phyloP scores from a whole-genome alignment of 2,113 vertebrate genomes.

The Paradoxurus hermaphroditus region DNA sequence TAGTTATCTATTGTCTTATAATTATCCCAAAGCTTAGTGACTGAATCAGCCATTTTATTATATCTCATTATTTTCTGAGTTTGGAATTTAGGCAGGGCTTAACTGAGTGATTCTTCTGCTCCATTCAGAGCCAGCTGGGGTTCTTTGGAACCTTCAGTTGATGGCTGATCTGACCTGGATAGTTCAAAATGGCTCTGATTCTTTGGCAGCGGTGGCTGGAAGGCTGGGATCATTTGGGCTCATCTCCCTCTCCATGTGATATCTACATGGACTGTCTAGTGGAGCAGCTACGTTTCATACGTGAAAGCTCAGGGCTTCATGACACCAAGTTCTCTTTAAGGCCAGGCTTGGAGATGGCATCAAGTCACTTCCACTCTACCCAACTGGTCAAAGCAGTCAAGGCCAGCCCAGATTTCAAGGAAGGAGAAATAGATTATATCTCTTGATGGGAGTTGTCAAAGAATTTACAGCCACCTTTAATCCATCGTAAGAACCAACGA shows the following conservation, averaged over 20 bases:
- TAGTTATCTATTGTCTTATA: background rate
- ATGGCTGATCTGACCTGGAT: background rate
- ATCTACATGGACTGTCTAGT: background rate
- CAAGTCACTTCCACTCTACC: background rate
- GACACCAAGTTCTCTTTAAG: background rate
- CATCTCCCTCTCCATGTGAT: background rate
- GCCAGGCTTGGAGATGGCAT: background rate
- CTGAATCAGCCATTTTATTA: background rate
- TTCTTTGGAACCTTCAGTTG: background rate
- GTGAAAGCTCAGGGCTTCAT: background rate
- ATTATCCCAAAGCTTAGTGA: background rate
- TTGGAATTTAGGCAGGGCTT: background rate
- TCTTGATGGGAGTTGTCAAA: background rate
- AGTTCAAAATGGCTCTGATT: background rate
- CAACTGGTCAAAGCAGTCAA: background rate
- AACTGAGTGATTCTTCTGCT: background rate
- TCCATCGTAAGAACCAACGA: background rate
- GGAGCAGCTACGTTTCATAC: background rate
- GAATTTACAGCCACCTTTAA: background rate
- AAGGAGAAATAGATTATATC: background rate
- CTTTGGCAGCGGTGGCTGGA: background rate
- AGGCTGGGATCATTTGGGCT: background rate
- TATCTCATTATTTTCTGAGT: background rate
- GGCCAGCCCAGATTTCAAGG: background rate
- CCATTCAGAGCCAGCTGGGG: background rate